Evolutionary conservation across 2,888 invertebrate genomes (phyloP), one percentile per base, ranked within the genome.

Genomic region (Busseola fusca): DNA sequence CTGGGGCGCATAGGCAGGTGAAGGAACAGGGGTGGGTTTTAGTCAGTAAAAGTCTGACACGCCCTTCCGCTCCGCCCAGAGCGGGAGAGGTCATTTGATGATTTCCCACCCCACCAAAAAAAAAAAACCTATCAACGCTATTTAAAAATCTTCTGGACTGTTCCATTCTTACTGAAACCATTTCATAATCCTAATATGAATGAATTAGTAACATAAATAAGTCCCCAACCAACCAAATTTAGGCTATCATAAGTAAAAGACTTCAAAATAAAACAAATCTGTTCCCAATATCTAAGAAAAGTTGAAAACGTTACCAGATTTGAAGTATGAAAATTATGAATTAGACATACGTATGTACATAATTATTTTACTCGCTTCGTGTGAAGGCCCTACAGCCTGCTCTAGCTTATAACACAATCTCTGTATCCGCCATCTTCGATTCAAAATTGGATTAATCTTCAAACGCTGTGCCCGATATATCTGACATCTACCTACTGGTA

Each of bases 401-500:
- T 27, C 18, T 16, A 40, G 18, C 5, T 16, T 54, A 12, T 64
- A 73, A 73, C 64, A 64, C 25, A 64, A 57, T 72, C 21, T 34
- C 25, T 48, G 56, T 64, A 56, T 40, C 18, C 45, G 27, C 25
- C 40, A 73, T 65, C 40, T 56, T 56, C 21, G 52, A 56, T 42
- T 42, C 65, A 57, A 48, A 63, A 72, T 72, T 34, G 48, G 40
- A 73, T 73, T 64, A 57, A 54, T 50, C 65, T 65, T 73, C 64
- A 34, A 64, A 57, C 56, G 34, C 72, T 64, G 21, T 21, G 45
- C 73, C 14, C 21, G 16, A 73, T 40, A 40, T 50, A 50, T 73
- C 48, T 27, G 14, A 64, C 54, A 71, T 21, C 50, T n/a, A 18
- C 25, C 25, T 40, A 40, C 21, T 25, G 52, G 37, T 30, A 48